Conservation (phyloP, 2,797 vertebrate genomes). For the Cichlasoma orientale region DNA sequence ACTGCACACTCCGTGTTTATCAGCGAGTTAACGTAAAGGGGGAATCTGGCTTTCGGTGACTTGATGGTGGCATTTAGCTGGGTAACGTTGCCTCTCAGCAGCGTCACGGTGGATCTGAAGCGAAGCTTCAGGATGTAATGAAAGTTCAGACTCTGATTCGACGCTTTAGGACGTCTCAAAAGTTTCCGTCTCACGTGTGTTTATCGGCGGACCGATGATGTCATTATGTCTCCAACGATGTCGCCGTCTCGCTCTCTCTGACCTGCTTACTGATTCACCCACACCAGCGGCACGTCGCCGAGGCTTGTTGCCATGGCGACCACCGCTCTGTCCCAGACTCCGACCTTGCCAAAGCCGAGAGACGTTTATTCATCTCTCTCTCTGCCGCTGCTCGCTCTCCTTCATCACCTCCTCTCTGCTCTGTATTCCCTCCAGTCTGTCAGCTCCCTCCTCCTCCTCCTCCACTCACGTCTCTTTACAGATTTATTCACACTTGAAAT, state of each 20-base stretch:
- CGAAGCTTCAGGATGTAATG: neutral
- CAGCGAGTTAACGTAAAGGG: too few species aligned
- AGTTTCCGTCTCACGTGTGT: neutral
- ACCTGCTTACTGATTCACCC: neutral
- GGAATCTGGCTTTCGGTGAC: too few species aligned
- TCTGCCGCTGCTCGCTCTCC: neutral
- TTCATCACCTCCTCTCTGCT: neutral
- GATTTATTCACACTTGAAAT: neutral
- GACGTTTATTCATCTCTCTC: constrained; percentile 11
- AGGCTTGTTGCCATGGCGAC: constrained; percentile 52
- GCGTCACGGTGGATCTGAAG: neutral
- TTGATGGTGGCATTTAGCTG: too few species aligned
- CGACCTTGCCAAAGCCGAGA: constrained; percentile 38
- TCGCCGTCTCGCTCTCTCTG: neutral
- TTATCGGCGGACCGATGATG: neutral
- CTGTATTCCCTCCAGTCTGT: neutral
- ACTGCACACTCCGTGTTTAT: too few species aligned
- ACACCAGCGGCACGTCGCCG: neutral
- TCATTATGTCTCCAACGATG: neutral
- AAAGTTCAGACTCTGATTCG: neutral
- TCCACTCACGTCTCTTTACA: neutral
- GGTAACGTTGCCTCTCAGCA: too few species aligned
- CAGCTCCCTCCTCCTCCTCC: neutral
- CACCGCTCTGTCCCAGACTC: constrained; percentile 4
- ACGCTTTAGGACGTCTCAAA: neutral